phyloP scores from a whole-genome alignment of 2,797 vertebrate genomes.

The Pelobates cultripes region DNA sequence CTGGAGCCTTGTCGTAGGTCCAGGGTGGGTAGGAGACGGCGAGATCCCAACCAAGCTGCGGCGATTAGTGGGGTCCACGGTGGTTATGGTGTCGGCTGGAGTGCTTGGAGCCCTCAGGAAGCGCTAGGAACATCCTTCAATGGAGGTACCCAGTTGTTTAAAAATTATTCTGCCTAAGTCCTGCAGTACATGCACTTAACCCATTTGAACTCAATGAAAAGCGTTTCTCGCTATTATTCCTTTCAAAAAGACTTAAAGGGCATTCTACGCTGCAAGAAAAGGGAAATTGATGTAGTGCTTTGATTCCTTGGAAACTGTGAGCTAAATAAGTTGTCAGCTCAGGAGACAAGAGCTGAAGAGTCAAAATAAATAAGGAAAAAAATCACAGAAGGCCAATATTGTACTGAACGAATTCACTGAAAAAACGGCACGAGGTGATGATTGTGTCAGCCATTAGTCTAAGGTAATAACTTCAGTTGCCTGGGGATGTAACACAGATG shows the following conservation, averaged over 20 bases:
- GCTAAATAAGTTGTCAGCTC: not conserved
- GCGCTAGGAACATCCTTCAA: too few relatives aligned
- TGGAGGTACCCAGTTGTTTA: too few relatives aligned
- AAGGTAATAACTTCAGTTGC: conserved; percentile 15
- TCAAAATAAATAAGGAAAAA: not conserved
- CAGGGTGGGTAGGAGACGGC: too few relatives aligned
- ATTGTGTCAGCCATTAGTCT: conserved; percentile 21
- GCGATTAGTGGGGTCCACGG: too few relatives aligned
- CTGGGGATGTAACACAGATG: not conserved
- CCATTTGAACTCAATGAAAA: conserved; percentile 12
- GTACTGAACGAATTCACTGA: conserved; percentile 26
- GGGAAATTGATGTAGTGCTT: not conserved
- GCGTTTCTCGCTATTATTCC: not conserved
- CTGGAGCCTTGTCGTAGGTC: too few relatives aligned
- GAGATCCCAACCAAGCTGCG: too few relatives aligned
- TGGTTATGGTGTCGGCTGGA: too few relatives aligned
- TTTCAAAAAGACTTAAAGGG: not conserved
- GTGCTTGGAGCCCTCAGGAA: too few relatives aligned
- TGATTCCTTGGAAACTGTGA: not conserved
- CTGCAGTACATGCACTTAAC: not conserved
- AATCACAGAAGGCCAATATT: conserved; percentile 18
- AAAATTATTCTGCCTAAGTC: too few relatives aligned
- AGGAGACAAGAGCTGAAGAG: not conserved
- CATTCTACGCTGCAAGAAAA: not conserved
- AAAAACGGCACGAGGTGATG: conserved; percentile 22